Base-by-base conservation (phyloP, 2,888 invertebrate species). In the Cheilosia grossa region DNA sequence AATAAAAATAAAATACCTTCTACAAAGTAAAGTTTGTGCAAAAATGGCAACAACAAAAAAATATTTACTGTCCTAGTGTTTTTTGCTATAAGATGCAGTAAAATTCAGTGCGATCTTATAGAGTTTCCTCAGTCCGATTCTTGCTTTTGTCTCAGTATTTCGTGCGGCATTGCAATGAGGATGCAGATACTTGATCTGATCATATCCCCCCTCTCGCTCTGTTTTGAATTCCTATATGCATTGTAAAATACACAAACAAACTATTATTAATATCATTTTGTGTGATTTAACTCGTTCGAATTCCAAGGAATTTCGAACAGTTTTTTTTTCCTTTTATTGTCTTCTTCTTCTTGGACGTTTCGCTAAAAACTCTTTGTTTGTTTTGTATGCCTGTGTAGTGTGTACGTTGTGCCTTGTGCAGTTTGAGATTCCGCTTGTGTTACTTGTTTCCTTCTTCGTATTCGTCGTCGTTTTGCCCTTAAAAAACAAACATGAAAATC, bases 211-310 rank as follows among this genome's bases (percentile, higher is more conserved):
- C 6, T n/a, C 44, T 33, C 44, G 17, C 51, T 24, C 1, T 27
- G 15, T 13, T 33, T 33, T 27, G 19, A n/a, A 56, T 66, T 58
- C 59, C 49, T 40, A 33, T 69, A 19, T 61, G 54, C 58, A 81
- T 75, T 81, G 80, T 75, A 70, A 75, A 81, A 63, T 70, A 85
- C 64, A 85, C 81, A 85, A 85, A 81, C 81, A 77, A 81, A 85
- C 85, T 85, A 85, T 85, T 85, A 81, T 72, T 81, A 81, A 67
- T 81, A 81, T 81, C 81, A 85, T 77, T 77, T 85, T 81, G 72
- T 75, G 75, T 81, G 85, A 85, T 81, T 85, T 81, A 85, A 85
- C 85, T 77, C 85, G 81, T 85, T 85, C 81, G 85, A 85, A 81
- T 85, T 85, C 85, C 77, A 37, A 61, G 56, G 85, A 85, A 85